These are phyloP conservation scores for Takifugu rubripes DNA, from an alignment of 2,797 vertebrate species.

Conservation along the genomic window DNA sequence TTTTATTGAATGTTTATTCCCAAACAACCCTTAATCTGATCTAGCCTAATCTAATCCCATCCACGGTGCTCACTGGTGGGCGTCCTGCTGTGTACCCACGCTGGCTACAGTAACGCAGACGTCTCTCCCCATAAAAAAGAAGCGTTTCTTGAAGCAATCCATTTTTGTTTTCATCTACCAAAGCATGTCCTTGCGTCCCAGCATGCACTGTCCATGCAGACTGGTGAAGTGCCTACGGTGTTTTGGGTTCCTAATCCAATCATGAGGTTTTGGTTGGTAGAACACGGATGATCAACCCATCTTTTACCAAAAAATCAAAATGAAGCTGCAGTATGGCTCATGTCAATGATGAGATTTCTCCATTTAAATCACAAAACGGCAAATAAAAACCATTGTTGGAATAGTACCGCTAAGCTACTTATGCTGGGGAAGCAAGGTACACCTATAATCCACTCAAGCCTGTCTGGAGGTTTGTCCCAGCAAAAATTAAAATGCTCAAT, in stretches of 20 bases:
- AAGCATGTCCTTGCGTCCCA: slow-evolving; percentile 5
- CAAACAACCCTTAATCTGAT: slow-evolving; percentile 64
- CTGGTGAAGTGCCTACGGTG: slow-evolving; percentile 32
- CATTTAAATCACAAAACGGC: slow-evolving; percentile 45
- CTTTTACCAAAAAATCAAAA: slow-evolving; percentile 11
- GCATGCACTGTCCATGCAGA: slow-evolving; percentile 15
- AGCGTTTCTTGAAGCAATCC: background rate
- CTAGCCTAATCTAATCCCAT: slow-evolving; percentile 65
- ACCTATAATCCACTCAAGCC: slow-evolving; percentile 59
- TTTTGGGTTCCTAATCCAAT: slow-evolving; percentile 60
- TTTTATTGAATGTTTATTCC: slow-evolving; percentile 63
- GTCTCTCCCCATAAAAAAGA: slow-evolving; percentile 3
- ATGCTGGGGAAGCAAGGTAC: slow-evolving; percentile 39
- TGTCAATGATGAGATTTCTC: slow-evolving; percentile 62
- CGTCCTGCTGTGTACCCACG: slow-evolving; percentile 2
- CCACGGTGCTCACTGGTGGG: slow-evolving; percentile 37
- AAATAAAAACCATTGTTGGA: slow-evolving; percentile 51
- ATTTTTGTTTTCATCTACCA: slow-evolving; percentile 28
- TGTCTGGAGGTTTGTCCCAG: slow-evolving; percentile 35
- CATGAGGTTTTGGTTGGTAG: slow-evolving; percentile 61
- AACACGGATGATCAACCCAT: slow-evolving; percentile 41
- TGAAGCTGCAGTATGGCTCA: slow-evolving; percentile 36
- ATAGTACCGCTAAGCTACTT: slow-evolving; percentile 36
- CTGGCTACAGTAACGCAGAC: background rate
- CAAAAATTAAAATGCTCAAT: slow-evolving; percentile 33